Percentiles rank a stretch among this genome's conserved stretches.
Evolutionary conservation across 2,888 invertebrate genomes (phyloP).

Genomic region (Formica aserva): DNA sequence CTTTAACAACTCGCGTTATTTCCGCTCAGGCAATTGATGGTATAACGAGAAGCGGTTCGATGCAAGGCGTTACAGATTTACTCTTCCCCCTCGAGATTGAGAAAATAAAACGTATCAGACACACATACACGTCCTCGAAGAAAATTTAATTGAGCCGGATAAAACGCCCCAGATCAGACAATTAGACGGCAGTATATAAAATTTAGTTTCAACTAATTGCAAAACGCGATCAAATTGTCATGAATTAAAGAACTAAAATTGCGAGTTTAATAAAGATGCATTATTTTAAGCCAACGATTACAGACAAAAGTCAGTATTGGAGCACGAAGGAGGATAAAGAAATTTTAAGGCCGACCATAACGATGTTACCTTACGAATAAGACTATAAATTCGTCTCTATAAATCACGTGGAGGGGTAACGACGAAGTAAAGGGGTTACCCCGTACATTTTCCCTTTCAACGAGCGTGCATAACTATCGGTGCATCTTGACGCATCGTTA

Average conservation of each 20-base stretch:
- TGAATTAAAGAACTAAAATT: neutral
- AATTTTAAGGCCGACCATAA: slow-evolving; percentile 61
- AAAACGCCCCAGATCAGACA: neutral
- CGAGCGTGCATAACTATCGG: slow-evolving; percentile 52
- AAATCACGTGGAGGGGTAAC: slow-evolving; percentile 78
- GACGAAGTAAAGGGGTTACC: slow-evolving; percentile 60
- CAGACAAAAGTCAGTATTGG: neutral
- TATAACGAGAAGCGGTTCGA: neutral
- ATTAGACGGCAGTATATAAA: neutral
- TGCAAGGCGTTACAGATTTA: neutral
- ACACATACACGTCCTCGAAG: neutral
- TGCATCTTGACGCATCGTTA: slow-evolving; percentile 64
- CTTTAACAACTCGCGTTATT: slow-evolving; percentile 18
- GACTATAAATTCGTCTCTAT: slow-evolving; percentile 82
- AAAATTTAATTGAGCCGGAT: neutral
- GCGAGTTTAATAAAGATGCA: slow-evolving; percentile 28
- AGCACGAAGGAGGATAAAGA: slow-evolving; percentile 11
- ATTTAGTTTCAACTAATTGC: slow-evolving; percentile 8
- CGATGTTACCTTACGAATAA: slow-evolving; percentile 75
- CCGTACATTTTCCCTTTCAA: slow-evolving; percentile 35
- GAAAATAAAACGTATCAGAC: neutral
- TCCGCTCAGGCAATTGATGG: slow-evolving; percentile 1
- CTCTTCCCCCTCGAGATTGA: neutral
- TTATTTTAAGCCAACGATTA: neutral
- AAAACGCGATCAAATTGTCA: neutral